phyloP scores from a whole-genome alignment of 2,797 vertebrate genomes.

The Lates japonicus region DNA sequence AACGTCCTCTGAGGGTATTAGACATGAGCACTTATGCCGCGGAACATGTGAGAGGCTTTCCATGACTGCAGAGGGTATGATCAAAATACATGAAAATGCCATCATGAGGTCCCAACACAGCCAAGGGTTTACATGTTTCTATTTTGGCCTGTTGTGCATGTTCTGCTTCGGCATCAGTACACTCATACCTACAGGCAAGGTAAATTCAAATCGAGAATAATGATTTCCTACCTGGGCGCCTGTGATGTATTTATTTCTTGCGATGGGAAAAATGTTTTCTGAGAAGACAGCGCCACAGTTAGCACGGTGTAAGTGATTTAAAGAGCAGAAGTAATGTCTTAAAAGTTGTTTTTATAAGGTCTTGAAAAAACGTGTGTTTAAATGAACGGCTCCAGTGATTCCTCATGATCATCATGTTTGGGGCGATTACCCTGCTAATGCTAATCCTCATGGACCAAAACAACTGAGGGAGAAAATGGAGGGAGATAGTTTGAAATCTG shows the following conservation, averaged over 20 bases:
- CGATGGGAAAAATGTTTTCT: constrained; percentile 50
- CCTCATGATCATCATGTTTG: constrained; percentile 34
- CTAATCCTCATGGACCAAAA: constrained; percentile 39
- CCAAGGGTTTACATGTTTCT: constrained; percentile 73
- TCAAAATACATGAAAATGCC: constrained; percentile 83
- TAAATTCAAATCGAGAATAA: constrained; percentile 78
- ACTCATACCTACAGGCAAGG: constrained; percentile 70
- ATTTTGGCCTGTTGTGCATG: constrained; percentile 72
- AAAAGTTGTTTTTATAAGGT: constrained; percentile 44
- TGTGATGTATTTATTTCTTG: constrained; percentile 77
- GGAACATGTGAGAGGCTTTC: constrained; percentile 78
- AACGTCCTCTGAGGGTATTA: constrained; percentile 82
- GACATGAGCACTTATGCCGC: constrained; percentile 79
- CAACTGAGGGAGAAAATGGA: constrained; percentile 6
- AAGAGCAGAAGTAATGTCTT: constrained; percentile 35
- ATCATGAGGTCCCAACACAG: constrained; percentile 80
- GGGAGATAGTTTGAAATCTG: constrained; percentile 5
- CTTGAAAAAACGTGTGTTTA: constrained; percentile 15
- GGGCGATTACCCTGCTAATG: constrained; percentile 32
- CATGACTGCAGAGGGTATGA: constrained; percentile 70
- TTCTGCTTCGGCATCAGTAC: constrained; percentile 64
- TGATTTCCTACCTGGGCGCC: constrained; percentile 64
- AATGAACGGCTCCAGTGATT: constrained; percentile 19
- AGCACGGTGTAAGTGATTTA: constrained; percentile 38
- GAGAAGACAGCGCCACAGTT: constrained; percentile 31